Conservation (phyloP, 2,113 vertebrate genomes). For the Gymnobelideus leadbeateri region DNA sequence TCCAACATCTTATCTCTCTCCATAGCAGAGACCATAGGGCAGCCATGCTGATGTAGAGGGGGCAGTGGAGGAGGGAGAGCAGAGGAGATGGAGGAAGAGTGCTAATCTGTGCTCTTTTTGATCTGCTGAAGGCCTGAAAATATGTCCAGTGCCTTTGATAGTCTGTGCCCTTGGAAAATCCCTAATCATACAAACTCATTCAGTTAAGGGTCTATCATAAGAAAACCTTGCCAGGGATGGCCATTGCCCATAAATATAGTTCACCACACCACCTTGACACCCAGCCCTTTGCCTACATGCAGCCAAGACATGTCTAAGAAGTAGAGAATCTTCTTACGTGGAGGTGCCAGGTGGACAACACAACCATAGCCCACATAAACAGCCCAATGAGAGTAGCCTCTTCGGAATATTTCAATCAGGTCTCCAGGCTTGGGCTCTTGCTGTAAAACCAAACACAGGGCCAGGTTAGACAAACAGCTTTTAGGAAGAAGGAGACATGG, state of each 20-base stretch:
- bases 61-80: background rate
- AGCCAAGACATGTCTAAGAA: background rate
- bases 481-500: background rate
- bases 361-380: slow-evolving; percentile 74
- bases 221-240: background rate
- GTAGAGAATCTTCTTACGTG: slow-evolving; percentile 34
- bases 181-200: background rate
- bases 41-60: background rate
- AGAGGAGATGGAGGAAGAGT: background rate
- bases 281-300: background rate
- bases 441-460: background rate
- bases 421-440: slow-evolving; percentile 65
- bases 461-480: rapidly evolving
- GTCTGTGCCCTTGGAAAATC: background rate
- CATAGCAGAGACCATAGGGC: background rate
- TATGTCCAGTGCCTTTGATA: background rate
- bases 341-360: slow-evolving; percentile 68
- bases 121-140: background rate
- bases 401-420: slow-evolving; percentile 70
- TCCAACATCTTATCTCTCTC: background rate
- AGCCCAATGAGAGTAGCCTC: slow-evolving; percentile 70
- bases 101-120: background rate
- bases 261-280: background rate
- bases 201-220: background rate
- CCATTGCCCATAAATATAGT: background rate